Base-by-base conservation (phyloP, 1,140 invertebrate genomes). In the Hycleus phaleratus region DNA sequence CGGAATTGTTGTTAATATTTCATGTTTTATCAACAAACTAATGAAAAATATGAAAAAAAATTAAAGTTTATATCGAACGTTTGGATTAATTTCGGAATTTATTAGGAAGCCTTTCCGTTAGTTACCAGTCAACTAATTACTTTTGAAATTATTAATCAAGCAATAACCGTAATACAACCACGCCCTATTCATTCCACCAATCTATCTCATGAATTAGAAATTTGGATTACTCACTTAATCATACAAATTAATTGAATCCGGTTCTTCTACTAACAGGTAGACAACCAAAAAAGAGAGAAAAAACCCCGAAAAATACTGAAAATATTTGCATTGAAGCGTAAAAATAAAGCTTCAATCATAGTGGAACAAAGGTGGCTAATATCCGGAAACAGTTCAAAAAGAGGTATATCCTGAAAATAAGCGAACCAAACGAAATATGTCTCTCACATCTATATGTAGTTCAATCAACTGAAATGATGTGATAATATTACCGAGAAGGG, bases 321-420 rank as follows among this genome's bases (percentile, higher is more conserved):
- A 11, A 40, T 38, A 18, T 40, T n/a, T 40, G 46, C 38, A 39
- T 39, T 50, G 38, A 50, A 40, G 32, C 49, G 49, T 40, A 40
- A 38, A 49, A 49, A 10, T 50, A 39, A 40, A 38, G 24, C 32
- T 25, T 39, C 32, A 39, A 38, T 40, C 49, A 40, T 40, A 32
- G 39, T 39, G 39, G 40, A 50, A 50, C 38, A 40, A 40, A 38
- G 49, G 49, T 50, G 40, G 40, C 49, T 50, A 50, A 50, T 50
- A 39, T 50, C 49, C 49, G 49, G 49, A 50, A 50, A 50, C 38
- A 50, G 32, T 39, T 50, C 49, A 50, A 50, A 50, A 50, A 40
- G 49, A 50, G 32, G 32, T 50, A 50, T 50, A 50, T 40, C 49
- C 38, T 6, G 49, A 50, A 50, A 11, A 50, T 12, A 50, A 50